phyloP scores from a whole-genome alignment of 1,140 invertebrate genomes.

The Chrysomallon squamiferum region DNA sequence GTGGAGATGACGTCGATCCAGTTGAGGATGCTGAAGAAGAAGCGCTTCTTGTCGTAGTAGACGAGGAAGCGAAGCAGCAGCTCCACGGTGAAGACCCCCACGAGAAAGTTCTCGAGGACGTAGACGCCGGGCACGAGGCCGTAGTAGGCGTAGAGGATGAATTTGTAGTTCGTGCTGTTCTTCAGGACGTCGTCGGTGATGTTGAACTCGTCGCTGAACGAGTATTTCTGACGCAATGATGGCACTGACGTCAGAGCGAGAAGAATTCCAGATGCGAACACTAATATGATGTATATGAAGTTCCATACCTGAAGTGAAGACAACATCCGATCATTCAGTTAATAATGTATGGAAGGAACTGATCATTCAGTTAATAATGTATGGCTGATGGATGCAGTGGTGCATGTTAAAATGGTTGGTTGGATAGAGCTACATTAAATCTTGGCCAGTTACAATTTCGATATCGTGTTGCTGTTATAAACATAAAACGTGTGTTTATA shows the following conservation, averaged over 20 bases:
- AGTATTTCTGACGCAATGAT: background rate
- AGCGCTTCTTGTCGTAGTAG: background rate
- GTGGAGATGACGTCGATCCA: background rate
- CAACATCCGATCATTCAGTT: no score
- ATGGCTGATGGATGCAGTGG: no score
- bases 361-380: no score
- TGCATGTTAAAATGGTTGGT: no score
- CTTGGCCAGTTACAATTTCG: no score
- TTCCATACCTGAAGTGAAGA: slow-evolving; percentile 7
- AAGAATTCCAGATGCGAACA: background rate
- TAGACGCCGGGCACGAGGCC: background rate
- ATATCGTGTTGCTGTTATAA: no score
- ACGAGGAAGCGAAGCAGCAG: background rate
- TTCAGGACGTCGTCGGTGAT: background rate
- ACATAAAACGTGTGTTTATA: no score
- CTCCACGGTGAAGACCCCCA: background rate
- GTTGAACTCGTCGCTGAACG: background rate
- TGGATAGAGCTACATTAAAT: no score
- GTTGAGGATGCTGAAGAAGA: background rate
- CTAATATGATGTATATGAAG: background rate
- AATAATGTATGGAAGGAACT: no score
- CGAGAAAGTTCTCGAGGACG: background rate
- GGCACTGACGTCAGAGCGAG: background rate
- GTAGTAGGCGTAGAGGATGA: background rate
- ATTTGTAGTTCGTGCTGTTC: background rate